Evolutionary conservation across 2,113 vertebrate genomes (phyloP), one percentile per base, ranked within the genome.

Genomic region (Phalacrocorax pelagicus): DNA sequence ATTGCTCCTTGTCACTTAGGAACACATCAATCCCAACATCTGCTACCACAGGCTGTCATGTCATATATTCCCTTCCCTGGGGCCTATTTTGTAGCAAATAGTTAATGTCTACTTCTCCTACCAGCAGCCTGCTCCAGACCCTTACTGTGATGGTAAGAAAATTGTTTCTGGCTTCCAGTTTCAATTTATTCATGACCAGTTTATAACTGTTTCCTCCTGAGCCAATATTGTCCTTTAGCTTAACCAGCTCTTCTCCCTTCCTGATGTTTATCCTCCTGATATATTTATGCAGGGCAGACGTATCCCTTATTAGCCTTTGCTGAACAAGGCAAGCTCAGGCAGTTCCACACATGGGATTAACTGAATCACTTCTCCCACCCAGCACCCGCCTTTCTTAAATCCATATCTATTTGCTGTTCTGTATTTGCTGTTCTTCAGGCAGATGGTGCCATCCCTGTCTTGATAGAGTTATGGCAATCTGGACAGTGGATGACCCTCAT

Each of bases 201-300:
- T 96, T 85, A 95, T 81, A 92, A 67, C 59, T 47, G 34, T 92
- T 92, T 91, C 86, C 27, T 96, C 40, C 86, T 63, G 51, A 94
- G 73, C 77, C 81, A 97, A 91, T 96, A 95, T 95, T 94, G 89
- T 89, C 78, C 89, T 92, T 95, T 72, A 95, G 89, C 73, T 96
- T 91, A 89, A 92, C 61, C 66, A 87, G 73, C 70, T 89, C 61
- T 89, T 96, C 69, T 87, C 52, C 15, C 78, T 89, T 94, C 81
- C 70, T 89, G 44, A 36, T 72, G 52, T 92, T 96, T 87, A 89
- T 89, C 57, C 54, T 91, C 32, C 62, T 96, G 83, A 81, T 89
- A 29, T 85, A 75, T 96, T 96, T 96, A 59, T 65, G 89, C 81
- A 95, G 65, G 61, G 30, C 42, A 81, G 81, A 81, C 4, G 1